phyloP scores from a whole-genome alignment of 2,888 invertebrate genomes.

The Leucania comma region DNA sequence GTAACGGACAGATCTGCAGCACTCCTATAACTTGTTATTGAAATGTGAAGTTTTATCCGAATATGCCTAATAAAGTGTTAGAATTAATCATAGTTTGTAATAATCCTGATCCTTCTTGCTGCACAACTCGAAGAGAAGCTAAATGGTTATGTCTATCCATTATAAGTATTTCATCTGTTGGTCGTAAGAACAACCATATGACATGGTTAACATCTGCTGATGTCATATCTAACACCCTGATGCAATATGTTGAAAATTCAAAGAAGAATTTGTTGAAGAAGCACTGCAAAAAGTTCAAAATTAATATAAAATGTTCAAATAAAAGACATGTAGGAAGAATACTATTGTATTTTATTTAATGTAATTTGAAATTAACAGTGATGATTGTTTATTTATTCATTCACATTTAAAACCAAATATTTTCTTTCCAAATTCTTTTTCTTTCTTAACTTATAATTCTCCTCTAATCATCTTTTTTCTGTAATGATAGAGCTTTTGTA shows the following conservation, averaged over 20 bases:
- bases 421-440: background rate
- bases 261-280: no score
- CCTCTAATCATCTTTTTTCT: constrained; percentile 92
- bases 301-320: background rate
- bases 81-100: constrained; percentile 40
- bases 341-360: constrained; percentile 46
- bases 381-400: constrained; percentile 39
- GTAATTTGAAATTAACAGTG: constrained; percentile 59
- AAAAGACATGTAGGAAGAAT: constrained; percentile 18
- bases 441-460: constrained; percentile 74
- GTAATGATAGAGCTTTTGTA: constrained; percentile 92
- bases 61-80: constrained; percentile 53
- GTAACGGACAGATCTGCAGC: constrained; percentile 58
- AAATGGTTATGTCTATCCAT: background rate
- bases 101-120: constrained; percentile 12
- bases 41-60: constrained; percentile 52
- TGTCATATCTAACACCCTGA: constrained; percentile 3
- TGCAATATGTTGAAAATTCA: constrained; percentile 33
- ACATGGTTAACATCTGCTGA: background rate
- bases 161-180: background rate
- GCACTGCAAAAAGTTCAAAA: background rate
- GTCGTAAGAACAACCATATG: background rate
- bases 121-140: background rate
- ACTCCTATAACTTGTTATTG: constrained; percentile 44
- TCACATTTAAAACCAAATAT: constrained; percentile 3